Base-by-base conservation (phyloP, 2,797 vertebrate species). In the Glossophaga mutica region DNA sequence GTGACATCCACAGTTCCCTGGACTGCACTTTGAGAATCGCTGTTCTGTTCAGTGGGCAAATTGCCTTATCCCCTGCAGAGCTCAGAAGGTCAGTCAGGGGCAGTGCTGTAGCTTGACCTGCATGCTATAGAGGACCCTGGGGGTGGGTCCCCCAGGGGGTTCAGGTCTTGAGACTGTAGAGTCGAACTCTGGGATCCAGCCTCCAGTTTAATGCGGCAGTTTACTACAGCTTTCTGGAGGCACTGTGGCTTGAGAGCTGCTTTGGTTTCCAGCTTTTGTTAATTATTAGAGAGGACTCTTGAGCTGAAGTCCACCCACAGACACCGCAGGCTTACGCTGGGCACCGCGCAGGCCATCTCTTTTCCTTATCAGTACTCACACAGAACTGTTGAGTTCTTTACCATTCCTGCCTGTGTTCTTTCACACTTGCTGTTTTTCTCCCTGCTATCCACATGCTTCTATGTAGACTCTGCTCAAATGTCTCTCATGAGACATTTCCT, bases 251-350 rank as follows among this genome's bases (percentile, higher is more conserved):
- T 19, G 42, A 67, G 62, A 59, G 9, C 18, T 37, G 70, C 26
- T 50, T 73, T 48, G 83, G 44, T 67, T 65, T 67, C 70, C 42
- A 44, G 6, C 8, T 26, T 32, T n/a, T 1, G 9, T 87, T 87
- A 78, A 92, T 78, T 67, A 22, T 89, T 78, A 86, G 78, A 76
- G 50, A 76, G 50, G 22, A 52, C 29, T 37, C 50, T 59, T 37
- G 59, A 55, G 48, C 32, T 2, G 26, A 44, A 21, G 14, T 67
- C 37, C 0, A 7, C 1, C 6, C 34, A 15, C 26, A 52, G 70
- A 22, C 18, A 18, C 48, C 5, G 46, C 37, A 22, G 37, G n/a
- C 76, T 65, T 37, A 18, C 29, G 5, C 62, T 18, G 67, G 44
- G 44, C 37, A 16, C 11, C 5, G 5, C 12, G 26, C 26, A 59